A percentile compares a stretch with the other conserved stretches of the same genome.
These are phyloP conservation scores for Phaetusa simplex DNA, from an alignment of 2,113 vertebrate species.

Conservation along the genomic window DNA sequence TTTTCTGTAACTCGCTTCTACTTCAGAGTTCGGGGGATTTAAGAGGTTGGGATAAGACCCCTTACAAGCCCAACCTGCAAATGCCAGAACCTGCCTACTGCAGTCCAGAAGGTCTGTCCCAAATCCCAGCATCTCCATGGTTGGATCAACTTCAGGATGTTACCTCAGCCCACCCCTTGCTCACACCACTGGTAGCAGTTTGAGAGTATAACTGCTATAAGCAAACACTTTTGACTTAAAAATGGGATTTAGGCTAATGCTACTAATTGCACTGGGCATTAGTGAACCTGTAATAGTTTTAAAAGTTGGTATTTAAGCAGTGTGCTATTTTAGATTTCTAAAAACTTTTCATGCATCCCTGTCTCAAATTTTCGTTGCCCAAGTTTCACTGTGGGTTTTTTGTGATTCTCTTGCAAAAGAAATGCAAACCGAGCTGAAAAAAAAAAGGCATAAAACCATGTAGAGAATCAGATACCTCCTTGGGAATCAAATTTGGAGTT, in stretches of 20 bases:
- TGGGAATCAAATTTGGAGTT: not conserved
- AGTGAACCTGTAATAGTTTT: not conserved
- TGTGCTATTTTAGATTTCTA: not conserved
- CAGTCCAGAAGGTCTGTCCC: not conserved
- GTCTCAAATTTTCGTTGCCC: not conserved
- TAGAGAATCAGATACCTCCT: not conserved
- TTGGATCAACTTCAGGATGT: not conserved
- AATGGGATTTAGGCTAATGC: slow-evolving; percentile 10
- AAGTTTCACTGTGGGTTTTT: not conserved
- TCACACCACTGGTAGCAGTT: not conserved
- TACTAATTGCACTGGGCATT: not conserved
- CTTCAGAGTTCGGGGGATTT: not conserved
- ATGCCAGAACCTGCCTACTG: not conserved
- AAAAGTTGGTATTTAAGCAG: not conserved
- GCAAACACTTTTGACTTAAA: slow-evolving; percentile 1
- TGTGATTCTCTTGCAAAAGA: not conserved
- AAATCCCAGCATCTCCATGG: not conserved
- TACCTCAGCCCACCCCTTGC: not conserved
- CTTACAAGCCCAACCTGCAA: not conserved
- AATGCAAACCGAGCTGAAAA: not conserved
- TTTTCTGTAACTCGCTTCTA: not conserved
- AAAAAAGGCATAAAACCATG: not conserved
- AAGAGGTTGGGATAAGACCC: no score
- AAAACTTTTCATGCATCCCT: not conserved
- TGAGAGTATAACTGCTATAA: not conserved